Conservation (phyloP, 2,888 invertebrate species). For the Rhorus exstirpatorius region DNA sequence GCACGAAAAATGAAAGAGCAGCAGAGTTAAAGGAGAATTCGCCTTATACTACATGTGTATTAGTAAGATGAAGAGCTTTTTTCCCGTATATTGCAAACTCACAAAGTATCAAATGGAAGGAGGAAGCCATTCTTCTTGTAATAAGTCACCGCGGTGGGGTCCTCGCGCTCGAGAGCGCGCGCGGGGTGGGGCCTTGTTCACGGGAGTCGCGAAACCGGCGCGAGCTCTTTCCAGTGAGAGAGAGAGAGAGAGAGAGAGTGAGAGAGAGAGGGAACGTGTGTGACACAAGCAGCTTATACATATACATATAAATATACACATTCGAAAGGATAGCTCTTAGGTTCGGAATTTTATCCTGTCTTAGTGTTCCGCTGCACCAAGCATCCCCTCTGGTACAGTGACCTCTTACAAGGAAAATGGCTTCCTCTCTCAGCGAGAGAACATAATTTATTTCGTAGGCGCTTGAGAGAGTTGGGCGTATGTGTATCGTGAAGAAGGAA, state of each 20-base stretch:
- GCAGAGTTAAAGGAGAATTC: slow-evolving; percentile 56
- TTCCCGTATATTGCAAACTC: slow-evolving; percentile 70
- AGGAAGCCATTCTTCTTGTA: slow-evolving; percentile 71
- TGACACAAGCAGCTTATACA: slow-evolving; percentile 27
- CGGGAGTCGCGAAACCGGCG: slow-evolving; percentile 33
- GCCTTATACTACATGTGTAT: slow-evolving; percentile 66
- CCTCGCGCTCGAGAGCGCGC: slow-evolving; percentile 15
- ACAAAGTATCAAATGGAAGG: slow-evolving; percentile 70
- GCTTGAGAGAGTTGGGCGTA: slow-evolving; percentile 12
- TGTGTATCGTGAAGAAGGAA: slow-evolving; percentile 44
- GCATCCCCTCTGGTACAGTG: slow-evolving; percentile 53
- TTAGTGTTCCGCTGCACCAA: slow-evolving; percentile 42
- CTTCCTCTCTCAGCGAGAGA: slow-evolving; percentile 56
- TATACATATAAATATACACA: slow-evolving; percentile 18
- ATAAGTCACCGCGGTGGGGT: slow-evolving; percentile 63
- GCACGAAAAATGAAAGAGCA: slow-evolving; percentile 40
- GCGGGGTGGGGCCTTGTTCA: slow-evolving; percentile 6
- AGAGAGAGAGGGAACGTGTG: slow-evolving; percentile 32
- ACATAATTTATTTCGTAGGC: slow-evolving; percentile 66
- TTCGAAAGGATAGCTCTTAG: slow-evolving; percentile 34
- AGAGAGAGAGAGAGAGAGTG: slow-evolving; percentile 3
- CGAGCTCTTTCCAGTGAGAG: slow-evolving; percentile 24
- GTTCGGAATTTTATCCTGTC: slow-evolving; percentile 60
- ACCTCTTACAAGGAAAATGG: slow-evolving; percentile 68
- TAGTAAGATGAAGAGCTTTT: slow-evolving; percentile 70